Evolutionary conservation across 2,113 vertebrate genomes (phyloP), one percentile per base, ranked within the genome.

Genomic region (Cyanocitta stelleri): DNA sequence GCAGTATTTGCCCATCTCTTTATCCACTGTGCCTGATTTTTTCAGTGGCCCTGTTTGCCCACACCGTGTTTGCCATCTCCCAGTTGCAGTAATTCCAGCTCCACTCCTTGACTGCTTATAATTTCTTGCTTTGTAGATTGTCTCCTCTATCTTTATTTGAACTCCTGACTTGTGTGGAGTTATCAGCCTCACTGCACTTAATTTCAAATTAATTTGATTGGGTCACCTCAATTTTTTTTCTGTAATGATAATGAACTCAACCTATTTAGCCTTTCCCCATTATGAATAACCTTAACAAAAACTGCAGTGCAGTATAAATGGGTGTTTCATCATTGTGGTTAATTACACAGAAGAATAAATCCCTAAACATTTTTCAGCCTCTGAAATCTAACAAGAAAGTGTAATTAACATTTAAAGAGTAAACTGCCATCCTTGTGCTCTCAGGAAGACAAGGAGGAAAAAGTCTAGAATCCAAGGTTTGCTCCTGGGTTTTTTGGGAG

Each of bases 131-230:
- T 94, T 95, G 52, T 88, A 46, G 76, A 75, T 78, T 62, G 72
- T 88, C 59, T 90, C 61, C 69, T 86, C 92, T 94, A 16, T 93
- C 96, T 93, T 93, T 78, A 75, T 90, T 90, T 89, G 58, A 97
- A 93, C 90, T 89, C 92, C 88, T 96, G 93, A 94, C 93, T 96
- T 75, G 52, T 87, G 83, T 93, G 80, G 80, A 95, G 92, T 95
- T 96, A 96, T 90, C 95, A 93, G 95, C 95, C 80, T 96, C 95
- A 35, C 76, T 95, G 92, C 96, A 90, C 93, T 95, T 96, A 92
- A 96, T 97, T 96, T 95, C 68, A 86, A 87, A 96, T 97, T 96
- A 96, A 96, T 96, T 93, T 92, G 95, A 93, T 96, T 95, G 95
- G 93, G 96, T 97, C 93, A 92, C 86, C 88, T 96, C 83, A 22